Evolutionary conservation across 2,797 vertebrate genomes (phyloP).

Genomic region (Schizopygopsis malacanthus): DNA sequence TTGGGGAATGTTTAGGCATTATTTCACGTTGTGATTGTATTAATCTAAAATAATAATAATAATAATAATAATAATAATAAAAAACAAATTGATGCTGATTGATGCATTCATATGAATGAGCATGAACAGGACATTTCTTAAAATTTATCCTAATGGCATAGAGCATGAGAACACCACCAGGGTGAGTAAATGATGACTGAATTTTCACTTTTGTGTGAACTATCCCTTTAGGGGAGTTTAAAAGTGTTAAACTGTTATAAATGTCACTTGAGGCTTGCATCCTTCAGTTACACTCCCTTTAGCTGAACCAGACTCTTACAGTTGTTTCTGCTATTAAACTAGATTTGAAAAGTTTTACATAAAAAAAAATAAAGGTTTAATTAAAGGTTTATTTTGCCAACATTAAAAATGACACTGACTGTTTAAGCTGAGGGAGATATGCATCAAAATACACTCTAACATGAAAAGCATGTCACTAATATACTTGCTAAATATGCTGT

Average conservation of each 20-base stretch:
- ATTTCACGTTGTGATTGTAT: too few species aligned
- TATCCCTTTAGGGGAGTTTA: neutral
- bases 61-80: too few species aligned
- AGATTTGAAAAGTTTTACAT: too few species aligned
- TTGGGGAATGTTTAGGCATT: too few species aligned
- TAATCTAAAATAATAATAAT: too few species aligned
- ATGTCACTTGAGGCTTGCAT: neutral
- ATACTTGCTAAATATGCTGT: neutral
- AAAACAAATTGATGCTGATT: too few species aligned
- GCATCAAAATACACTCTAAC: neutral
- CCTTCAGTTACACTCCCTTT: neutral
- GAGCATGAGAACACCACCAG: too few species aligned
- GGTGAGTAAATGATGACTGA: neutral
- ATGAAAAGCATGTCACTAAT: neutral
- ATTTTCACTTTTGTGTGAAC: neutral
- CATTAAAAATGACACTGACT: constrained; percentile 7
- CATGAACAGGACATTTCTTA: too few species aligned
- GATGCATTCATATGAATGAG: too few species aligned
- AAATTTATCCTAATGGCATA: too few species aligned
- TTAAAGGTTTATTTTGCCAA: neutral
- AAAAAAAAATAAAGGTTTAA: neutral
- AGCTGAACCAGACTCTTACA: neutral
- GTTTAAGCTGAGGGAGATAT: neutral
- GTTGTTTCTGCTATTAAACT: neutral
- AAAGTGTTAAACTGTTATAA: neutral